phyloP scores from a whole-genome alignment of 2,888 invertebrate species.

The Tyria jacobaeae region DNA sequence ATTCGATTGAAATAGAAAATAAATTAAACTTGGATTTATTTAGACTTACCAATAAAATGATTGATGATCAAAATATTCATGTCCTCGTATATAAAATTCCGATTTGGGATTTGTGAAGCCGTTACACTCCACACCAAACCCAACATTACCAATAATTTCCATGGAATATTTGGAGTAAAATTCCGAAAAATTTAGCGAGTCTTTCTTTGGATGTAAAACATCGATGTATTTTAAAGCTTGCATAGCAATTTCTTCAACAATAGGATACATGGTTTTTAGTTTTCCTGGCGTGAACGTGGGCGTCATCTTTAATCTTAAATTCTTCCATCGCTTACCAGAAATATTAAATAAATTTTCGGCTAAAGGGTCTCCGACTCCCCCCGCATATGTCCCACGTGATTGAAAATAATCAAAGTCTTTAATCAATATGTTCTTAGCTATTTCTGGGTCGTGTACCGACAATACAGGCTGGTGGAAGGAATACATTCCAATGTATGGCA shows the following conservation, averaged over 20 bases:
- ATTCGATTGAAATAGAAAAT: not conserved
- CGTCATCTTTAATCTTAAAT: constrained; percentile 87
- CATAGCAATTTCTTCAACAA: constrained; percentile 85
- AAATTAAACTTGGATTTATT: not conserved
- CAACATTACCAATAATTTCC: constrained; percentile 87
- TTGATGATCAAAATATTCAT: constrained; percentile 76
- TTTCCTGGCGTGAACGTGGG: constrained; percentile 90
- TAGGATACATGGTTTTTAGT: constrained; percentile 88
- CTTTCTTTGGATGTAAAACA: constrained; percentile 56
- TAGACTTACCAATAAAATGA: constrained; percentile 73
- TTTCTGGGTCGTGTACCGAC: constrained; percentile 87
- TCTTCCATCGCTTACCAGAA: constrained; percentile 88
- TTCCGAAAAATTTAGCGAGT: constrained; percentile 83
- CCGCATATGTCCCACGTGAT: constrained; percentile 88
- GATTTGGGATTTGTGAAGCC: constrained; percentile 84
- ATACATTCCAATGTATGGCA: constrained; percentile 87
- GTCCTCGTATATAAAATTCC: constrained; percentile 81
- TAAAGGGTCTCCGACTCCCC: constrained; percentile 87
- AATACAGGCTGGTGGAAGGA: constrained; percentile 88
- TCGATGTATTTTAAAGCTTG: constrained; percentile 80
- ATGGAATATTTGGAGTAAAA: constrained; percentile 87
- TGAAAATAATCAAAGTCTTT: constrained; percentile 89
- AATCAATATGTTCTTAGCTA: constrained; percentile 87
- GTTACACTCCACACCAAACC: constrained; percentile 88
- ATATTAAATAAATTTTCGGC: constrained; percentile 87